Conservation (phyloP, 2,888 invertebrate genomes). For the Archips xylosteana region DNA sequence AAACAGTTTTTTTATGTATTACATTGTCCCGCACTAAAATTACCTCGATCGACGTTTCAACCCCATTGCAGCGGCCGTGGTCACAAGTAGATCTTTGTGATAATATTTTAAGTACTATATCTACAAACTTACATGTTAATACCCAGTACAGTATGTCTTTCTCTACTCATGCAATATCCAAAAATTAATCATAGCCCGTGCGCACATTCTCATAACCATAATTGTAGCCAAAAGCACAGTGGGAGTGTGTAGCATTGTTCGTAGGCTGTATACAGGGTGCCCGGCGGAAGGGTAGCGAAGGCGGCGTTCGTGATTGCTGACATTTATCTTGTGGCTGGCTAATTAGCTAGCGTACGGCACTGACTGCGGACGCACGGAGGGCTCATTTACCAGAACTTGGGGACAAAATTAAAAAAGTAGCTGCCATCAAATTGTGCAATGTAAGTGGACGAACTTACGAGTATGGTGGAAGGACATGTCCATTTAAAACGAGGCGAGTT, state of each 20-base stretch:
- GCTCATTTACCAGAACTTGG: slow-evolving; percentile 38
- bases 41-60: too few relatives aligned
- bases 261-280: slow-evolving; percentile 33
- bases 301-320: slow-evolving; percentile 74
- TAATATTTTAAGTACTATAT: too few relatives aligned
- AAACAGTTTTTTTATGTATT: too few relatives aligned
- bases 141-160: neutral
- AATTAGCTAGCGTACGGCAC: slow-evolving; percentile 68
- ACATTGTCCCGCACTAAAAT: too few relatives aligned
- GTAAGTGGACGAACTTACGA: too few relatives aligned
- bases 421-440: too few relatives aligned
- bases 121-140: too few relatives aligned
- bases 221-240: slow-evolving; percentile 16
- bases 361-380: slow-evolving; percentile 59
- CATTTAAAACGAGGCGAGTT: too few relatives aligned
- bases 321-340: slow-evolving; percentile 78
- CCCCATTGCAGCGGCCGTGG: too few relatives aligned
- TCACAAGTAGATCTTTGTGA: too few relatives aligned
- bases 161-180: neutral
- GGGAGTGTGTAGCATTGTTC: slow-evolving; percentile 25
- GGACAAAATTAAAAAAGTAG: slow-evolving; percentile 38
- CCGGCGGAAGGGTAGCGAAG: slow-evolving; percentile 54
- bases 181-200: neutral
- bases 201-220: neutral
- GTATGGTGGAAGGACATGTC: too few relatives aligned